A percentile compares a stretch with the other conserved stretches of the same genome.
Evolutionary conservation across 2,113 vertebrate species (phyloP).

Genomic region (Pollachius pollachius): DNA sequence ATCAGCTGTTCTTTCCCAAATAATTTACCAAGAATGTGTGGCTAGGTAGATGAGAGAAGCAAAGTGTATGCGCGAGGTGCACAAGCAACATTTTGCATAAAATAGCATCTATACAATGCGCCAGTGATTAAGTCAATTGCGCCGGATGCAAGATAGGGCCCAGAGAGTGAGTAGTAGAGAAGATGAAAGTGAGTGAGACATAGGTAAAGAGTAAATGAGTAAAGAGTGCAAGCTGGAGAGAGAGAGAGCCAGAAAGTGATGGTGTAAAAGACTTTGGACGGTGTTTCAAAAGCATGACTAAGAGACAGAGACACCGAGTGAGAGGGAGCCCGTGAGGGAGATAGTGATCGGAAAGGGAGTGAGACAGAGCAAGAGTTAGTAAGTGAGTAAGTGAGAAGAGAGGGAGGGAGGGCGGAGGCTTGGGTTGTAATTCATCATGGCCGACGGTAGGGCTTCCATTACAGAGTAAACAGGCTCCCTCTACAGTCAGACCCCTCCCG

Average conservation of each 20-base stretch:
- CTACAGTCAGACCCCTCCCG: slow-evolving; percentile 51
- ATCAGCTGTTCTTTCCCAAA: too few species aligned
- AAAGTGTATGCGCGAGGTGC: too few species aligned
- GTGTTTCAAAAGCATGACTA: slow-evolving; percentile 42
- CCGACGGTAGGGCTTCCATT: slow-evolving; percentile 55
- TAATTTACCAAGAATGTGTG: too few species aligned
- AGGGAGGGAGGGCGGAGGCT: slow-evolving; percentile 13
- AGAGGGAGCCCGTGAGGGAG: background rate
- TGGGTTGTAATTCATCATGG: slow-evolving; percentile 52
- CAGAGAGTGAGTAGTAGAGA: slow-evolving; percentile 1
- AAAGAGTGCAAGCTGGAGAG: slow-evolving; percentile 6
- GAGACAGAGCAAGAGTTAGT: slow-evolving; percentile 3
- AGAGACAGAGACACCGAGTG: slow-evolving; percentile 26
- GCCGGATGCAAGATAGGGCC: too few species aligned
- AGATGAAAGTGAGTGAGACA: background rate
- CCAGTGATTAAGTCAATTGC: too few species aligned
- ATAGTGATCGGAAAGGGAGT: background rate
- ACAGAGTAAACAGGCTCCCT: slow-evolving; percentile 63
- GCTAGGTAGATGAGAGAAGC: too few species aligned
- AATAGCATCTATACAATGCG: too few species aligned
- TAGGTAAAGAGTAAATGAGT: too few species aligned
- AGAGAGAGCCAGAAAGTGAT: too few species aligned
- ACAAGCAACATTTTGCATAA: too few species aligned
- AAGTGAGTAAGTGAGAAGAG: background rate
- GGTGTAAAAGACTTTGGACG: too few species aligned